These are phyloP conservation scores for Amorpha juglandis DNA, from an alignment of 2,888 invertebrate species.

Conservation along the genomic window DNA sequence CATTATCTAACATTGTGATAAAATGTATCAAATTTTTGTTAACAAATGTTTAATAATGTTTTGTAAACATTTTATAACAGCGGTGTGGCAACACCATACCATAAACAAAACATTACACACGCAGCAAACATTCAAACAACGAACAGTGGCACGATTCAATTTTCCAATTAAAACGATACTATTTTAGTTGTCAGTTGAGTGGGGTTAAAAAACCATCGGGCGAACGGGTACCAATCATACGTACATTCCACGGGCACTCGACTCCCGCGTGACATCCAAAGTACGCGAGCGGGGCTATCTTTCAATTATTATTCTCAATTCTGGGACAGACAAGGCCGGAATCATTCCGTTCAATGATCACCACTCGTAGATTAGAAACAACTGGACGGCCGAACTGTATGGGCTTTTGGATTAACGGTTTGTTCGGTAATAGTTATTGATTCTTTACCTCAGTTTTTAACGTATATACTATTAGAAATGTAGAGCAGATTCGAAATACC, in stretches of 20 bases:
- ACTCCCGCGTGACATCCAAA: constrained; percentile 65
- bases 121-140: constrained; percentile 6
- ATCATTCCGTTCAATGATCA: constrained; percentile 53
- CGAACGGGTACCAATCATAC: constrained; percentile 26
- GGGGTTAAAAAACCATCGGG: constrained; percentile 29
- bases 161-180: constrained; percentile 29
- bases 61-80: too few relatives aligned
- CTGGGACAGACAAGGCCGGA: constrained; percentile 66
- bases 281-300: constrained; percentile 61
- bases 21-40: too few relatives aligned
- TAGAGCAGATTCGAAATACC: not conserved
- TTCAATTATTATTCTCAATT: constrained; percentile 77
- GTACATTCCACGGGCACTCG: constrained; percentile 47
- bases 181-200: constrained; percentile 21
- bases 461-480: not conserved
- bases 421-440: not conserved
- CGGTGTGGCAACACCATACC: not conserved
- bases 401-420: constrained; percentile 16
- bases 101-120: not conserved
- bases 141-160: constrained; percentile 25
- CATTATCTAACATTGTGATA: too few relatives aligned
- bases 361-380: constrained; percentile 10
- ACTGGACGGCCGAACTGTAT: constrained; percentile 9
- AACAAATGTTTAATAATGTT: too few relatives aligned
- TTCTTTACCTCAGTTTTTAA: too few relatives aligned